A percentile compares a stretch with the other conserved stretches of the same genome.
These are phyloP conservation scores for Setipinna tenuifilis DNA, from an alignment of 2,797 vertebrate genomes.

Conservation along the genomic window DNA sequence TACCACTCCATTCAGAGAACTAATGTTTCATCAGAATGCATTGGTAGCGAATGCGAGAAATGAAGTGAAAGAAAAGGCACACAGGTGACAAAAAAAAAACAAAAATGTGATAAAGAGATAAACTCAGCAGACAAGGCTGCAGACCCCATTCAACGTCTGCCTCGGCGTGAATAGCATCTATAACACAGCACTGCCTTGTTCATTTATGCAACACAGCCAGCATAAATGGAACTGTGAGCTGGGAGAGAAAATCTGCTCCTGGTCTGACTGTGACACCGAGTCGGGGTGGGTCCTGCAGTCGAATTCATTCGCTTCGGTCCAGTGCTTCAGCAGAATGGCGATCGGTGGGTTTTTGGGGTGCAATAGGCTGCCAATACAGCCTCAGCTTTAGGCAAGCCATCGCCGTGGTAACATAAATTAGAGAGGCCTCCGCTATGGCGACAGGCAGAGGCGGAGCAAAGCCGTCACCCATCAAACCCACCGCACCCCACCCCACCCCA, in stretches of 20 bases:
- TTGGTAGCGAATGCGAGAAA: background rate
- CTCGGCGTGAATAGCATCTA: background rate
- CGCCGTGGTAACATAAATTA: conserved; percentile 52
- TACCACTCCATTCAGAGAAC: background rate
- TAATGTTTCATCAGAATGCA: background rate
- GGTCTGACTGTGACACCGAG: background rate
- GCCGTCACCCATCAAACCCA: background rate
- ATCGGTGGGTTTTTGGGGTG: background rate
- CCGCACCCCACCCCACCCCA: no score
- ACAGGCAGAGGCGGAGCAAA: background rate
- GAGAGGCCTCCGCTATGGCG: conserved; percentile 3
- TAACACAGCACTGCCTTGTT: background rate
- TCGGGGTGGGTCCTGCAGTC: background rate
- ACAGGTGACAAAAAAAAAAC: background rate
- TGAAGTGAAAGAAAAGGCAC: background rate
- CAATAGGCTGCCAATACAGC: conserved; percentile 34
- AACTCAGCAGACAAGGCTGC: background rate
- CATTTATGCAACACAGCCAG: conserved; percentile 18
- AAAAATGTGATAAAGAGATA: background rate
- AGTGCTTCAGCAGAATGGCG: conserved; percentile 29
- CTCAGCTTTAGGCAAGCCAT: conserved; percentile 46
- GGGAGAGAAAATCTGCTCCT: background rate
- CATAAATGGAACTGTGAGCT: conserved; percentile 20
- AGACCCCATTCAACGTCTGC: background rate
- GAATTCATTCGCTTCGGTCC: background rate